phyloP scores from a whole-genome alignment of 2,113 vertebrate species.

The Clarias batrachus region DNA sequence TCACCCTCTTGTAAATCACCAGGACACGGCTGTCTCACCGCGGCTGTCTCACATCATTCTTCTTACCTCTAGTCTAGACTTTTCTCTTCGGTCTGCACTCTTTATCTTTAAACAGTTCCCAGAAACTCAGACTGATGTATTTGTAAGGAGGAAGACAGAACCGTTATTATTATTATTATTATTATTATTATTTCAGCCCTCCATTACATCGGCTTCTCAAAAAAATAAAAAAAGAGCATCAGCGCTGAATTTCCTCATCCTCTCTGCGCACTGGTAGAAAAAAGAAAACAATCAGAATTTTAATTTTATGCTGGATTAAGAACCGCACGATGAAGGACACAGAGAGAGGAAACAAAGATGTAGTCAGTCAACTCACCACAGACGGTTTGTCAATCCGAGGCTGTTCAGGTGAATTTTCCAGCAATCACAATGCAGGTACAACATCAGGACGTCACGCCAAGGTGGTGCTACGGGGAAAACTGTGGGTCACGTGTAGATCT shows the following conservation, averaged over 20 bases:
- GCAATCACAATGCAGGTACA: neutral
- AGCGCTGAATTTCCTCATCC: neutral
- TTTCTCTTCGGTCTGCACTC: neutral
- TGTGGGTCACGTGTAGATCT: too few relatives aligned
- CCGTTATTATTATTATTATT: too few relatives aligned
- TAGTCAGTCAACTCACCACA: neutral
- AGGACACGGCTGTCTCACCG: neutral
- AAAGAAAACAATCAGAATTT: constrained; percentile 1
- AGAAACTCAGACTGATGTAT: too few relatives aligned
- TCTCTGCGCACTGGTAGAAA: neutral
- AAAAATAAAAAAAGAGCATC: neutral
- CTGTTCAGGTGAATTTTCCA: neutral
- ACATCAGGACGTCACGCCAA: neutral
- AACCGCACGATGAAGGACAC: neutral
- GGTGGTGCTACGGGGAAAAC: neutral
- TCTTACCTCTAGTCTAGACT: neutral
- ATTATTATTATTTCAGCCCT: neutral
- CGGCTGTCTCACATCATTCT: neutral
- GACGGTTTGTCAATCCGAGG: neutral
- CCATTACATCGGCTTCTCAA: neutral
- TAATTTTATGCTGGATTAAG: constrained; percentile 40
- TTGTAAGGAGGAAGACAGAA: neutral
- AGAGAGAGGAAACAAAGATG: neutral
- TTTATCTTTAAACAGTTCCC: neutral
- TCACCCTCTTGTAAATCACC: neutral